These are phyloP conservation scores for Apteryx mantelli DNA, from an alignment of 2,113 vertebrate genomes.

Conservation along the genomic window DNA sequence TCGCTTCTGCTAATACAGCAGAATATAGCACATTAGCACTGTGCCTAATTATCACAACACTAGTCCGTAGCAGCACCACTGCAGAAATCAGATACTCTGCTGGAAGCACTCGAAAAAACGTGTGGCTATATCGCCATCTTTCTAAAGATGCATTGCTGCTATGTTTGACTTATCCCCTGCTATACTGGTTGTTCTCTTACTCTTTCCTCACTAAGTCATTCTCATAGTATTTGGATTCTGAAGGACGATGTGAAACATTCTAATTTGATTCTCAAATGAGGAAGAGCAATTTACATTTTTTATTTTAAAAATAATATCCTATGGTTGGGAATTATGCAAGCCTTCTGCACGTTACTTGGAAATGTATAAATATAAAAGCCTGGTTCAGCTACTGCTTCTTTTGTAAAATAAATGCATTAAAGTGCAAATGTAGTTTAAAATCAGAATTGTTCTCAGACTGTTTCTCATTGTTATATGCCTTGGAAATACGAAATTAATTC, in stretches of 20 bases:
- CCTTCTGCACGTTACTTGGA: slow-evolving; percentile 34
- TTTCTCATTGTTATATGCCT: slow-evolving; percentile 4
- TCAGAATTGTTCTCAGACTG: slow-evolving; percentile 30
- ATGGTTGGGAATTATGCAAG: slow-evolving; percentile 49
- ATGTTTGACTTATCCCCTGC: not conserved
- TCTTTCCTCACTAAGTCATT: slow-evolving; percentile 21
- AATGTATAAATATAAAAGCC: slow-evolving; percentile 40
- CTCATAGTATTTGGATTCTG: not conserved
- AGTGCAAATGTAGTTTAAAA: slow-evolving; percentile 56
- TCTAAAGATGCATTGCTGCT: slow-evolving; percentile 2
- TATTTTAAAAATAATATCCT: slow-evolving; percentile 54
- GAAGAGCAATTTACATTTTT: slow-evolving; percentile 49
- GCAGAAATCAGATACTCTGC: not conserved
- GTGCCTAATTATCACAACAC: not conserved
- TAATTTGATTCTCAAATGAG: slow-evolving; percentile 48
- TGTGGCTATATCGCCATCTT: not conserved
- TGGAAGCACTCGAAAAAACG: not conserved
- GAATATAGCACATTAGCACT: too few relatives aligned
- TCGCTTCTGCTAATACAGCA: not conserved
- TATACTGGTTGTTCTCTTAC: slow-evolving; percentile 7
- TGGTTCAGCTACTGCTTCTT: slow-evolving; percentile 41
- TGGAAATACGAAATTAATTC: slow-evolving; percentile 40
- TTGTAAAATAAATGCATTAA: slow-evolving; percentile 52
- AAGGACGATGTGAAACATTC: not conserved
- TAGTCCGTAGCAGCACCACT: not conserved